Conservation (phyloP, 2,113 vertebrate species). For the Mellivora capensis region DNA sequence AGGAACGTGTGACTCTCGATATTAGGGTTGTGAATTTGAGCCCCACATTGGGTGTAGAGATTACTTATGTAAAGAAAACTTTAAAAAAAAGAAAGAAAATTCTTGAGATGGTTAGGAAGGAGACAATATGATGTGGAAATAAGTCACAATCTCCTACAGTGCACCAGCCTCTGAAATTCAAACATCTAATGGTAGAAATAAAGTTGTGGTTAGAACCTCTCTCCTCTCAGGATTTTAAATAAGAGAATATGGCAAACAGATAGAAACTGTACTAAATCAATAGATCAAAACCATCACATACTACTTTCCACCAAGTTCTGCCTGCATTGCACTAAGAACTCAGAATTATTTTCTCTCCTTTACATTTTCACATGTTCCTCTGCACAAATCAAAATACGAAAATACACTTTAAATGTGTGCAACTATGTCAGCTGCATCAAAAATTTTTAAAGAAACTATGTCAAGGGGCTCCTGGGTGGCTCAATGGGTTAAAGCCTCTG, state of each 20-base stretch:
- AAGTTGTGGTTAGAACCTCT: background rate
- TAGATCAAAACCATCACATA: background rate
- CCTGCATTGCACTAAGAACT: background rate
- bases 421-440: background rate
- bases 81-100: background rate
- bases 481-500: too few species aligned
- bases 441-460: background rate
- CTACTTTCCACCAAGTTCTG: background rate
- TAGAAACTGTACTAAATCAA: background rate
- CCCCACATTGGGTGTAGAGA: background rate
- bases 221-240: background rate
- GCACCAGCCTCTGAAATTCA: background rate
- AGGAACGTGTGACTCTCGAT: background rate
- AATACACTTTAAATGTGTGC: background rate
- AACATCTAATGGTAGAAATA: background rate
- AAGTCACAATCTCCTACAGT: background rate
- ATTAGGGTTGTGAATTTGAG: background rate
- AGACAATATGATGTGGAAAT: background rate
- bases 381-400: background rate
- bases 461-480: too few species aligned
- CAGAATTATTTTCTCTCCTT: background rate
- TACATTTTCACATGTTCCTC: background rate
- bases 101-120: background rate
- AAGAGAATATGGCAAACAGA: background rate
- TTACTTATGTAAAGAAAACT: background rate